These are phyloP conservation scores for Pogonophryne albipinna DNA, from an alignment of 2,797 vertebrate genomes.

Conservation along the genomic window DNA sequence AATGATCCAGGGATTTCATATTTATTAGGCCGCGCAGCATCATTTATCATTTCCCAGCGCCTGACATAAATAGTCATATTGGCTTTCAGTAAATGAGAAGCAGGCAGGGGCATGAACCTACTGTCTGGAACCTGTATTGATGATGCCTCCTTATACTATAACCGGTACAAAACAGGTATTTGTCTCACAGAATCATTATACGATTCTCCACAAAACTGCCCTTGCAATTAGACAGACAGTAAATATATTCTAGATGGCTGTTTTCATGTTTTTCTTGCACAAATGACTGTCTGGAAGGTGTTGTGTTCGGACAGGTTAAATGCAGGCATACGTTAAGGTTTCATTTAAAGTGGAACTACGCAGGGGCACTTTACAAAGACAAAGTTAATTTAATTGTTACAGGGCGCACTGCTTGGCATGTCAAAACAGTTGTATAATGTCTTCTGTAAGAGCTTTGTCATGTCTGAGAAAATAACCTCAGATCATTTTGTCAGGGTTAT, in stretches of 20 bases:
- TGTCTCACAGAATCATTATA: constrained; percentile 41
- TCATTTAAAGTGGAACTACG: constrained; percentile 15
- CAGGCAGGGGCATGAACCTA: constrained; percentile 51
- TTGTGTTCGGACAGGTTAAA: not conserved
- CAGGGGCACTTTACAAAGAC: not conserved
- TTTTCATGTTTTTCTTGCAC: constrained; percentile 17
- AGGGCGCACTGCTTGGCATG: not conserved
- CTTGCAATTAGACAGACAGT: not conserved
- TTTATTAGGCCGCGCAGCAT: constrained; percentile 65
- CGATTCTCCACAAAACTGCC: constrained; percentile 22
- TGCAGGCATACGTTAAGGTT: constrained; percentile 1
- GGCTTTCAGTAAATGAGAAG: constrained; percentile 69
- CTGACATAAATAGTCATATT: constrained; percentile 68
- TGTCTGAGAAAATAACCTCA: not conserved
- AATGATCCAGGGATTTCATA: constrained; percentile 80
- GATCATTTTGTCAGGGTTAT: not conserved
- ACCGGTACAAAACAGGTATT: constrained; percentile 44
- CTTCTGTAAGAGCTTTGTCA: not conserved
- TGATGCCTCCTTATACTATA: constrained; percentile 35
- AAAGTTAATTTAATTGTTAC: not conserved
- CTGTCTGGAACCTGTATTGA: constrained; percentile 48
- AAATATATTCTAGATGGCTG: constrained; percentile 5
- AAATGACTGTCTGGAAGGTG: not conserved
- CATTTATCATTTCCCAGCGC: constrained; percentile 71
- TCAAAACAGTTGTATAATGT: constrained; percentile 7